Base-by-base conservation (phyloP, 2,888 invertebrate species). In the Hypolimnas misippus region DNA sequence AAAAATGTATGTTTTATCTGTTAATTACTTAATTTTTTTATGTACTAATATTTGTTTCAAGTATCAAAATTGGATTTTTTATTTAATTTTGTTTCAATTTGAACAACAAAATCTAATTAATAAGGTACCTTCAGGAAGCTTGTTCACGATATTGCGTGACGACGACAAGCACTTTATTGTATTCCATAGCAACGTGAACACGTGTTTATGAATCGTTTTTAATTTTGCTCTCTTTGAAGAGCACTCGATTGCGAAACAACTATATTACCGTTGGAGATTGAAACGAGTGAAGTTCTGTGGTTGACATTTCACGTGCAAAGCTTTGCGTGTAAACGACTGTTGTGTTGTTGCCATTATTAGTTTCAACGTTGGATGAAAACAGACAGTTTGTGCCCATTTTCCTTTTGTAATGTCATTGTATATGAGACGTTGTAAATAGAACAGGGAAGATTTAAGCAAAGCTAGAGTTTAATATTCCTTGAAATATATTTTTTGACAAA, bases 291-390 rank as follows among this genome's bases (percentile, higher is more conserved):
- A n/a, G n/a, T 46, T 49, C 29, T 44, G 52, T 33, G n/a, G 58
- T 44, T 44, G 58, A 58, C 52, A 52, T 46, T 46, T 44, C 21
- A 42, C 42, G 50, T 35, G 12, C 33, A 21, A 19, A 17, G 42
- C 16, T 40, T 52, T 42, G 44, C n/a, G 33, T 58, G 31, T 19
- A 33, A 29, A 40, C 33, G 42, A 52, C 52, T 51, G 29, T 29
- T n/a, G 0, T 1, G 19, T 8, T 3, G 17, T 17, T 21, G 44
- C 44, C 12, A 21, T 46, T 46, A 46, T 52, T 19, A 33, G 10
- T 7, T 25, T n/a, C 12, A 17, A 52, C 31, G 5, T 33, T 17
- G 6, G 10, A 46, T 1, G 19, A 21, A n/a, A 12, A 46, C 12
- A 46, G 21, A n/a, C 12, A 12, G 35, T n/a, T 46, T 46, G 21